Evolutionary conservation across 2,888 invertebrate genomes (phyloP).

Genomic region (Sarcophaga carnaria): DNA sequence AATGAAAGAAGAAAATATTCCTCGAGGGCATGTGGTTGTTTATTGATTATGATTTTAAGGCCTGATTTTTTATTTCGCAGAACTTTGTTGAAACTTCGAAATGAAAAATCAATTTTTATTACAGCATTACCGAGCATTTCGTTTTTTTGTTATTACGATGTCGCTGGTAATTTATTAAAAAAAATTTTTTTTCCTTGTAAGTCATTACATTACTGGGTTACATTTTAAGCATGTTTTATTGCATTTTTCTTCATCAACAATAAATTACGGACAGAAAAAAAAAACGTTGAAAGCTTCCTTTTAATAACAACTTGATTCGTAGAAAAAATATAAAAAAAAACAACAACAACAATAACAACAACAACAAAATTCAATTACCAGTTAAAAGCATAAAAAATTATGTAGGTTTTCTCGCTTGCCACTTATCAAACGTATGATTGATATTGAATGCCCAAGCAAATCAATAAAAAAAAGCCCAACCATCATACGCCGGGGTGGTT

Average conservation of each 20-base stretch:
- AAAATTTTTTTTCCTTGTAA: too few relatives aligned
- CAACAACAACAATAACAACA: background rate
- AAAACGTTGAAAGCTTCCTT: background rate
- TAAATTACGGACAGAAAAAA: background rate
- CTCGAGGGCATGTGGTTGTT: too few relatives aligned
- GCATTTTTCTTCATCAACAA: background rate
- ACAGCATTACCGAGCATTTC: too few relatives aligned
- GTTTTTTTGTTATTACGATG: too few relatives aligned
- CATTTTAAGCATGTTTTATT: too few relatives aligned
- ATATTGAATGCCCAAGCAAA: slow-evolving; percentile 3
- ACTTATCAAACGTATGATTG: slow-evolving; percentile 34
- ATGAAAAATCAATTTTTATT: background rate
- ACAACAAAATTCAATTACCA: too few relatives aligned
- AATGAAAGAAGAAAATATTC: background rate
- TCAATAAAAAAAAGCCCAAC: background rate
- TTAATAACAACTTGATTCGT: too few relatives aligned
- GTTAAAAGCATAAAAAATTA: too few relatives aligned
- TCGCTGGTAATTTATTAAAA: too few relatives aligned
- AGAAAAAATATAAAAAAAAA: background rate
- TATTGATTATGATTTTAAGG: too few relatives aligned
- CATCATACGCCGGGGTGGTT: slow-evolving; percentile 25
- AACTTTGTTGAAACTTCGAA: background rate
- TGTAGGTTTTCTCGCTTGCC: background rate
- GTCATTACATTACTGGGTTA: too few relatives aligned
- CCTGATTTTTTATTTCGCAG: too few relatives aligned